Evolutionary conservation across 2,113 vertebrate species (phyloP), one percentile per base, ranked within the genome.

Genomic region (Amphiprion percula): DNA sequence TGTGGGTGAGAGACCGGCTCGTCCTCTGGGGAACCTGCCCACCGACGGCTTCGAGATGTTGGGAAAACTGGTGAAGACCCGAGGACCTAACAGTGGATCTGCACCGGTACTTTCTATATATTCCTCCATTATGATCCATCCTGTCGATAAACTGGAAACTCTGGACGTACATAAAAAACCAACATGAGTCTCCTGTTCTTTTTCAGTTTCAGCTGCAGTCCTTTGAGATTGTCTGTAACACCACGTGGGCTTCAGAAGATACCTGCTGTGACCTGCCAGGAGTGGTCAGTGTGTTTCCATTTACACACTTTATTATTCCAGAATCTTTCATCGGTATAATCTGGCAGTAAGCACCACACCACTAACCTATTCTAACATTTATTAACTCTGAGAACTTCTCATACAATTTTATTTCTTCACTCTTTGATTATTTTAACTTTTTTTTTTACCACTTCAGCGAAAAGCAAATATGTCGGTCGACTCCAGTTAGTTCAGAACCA

Each of bases 261-360:
- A 90, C 80, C 60, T 99, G 98, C 91, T 99, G 97, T 9, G 96
- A 99, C 72, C 94, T 99, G 79, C 97, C 97, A 5, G 95, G 94
- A 0, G 68, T 89, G 95, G 97, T 98, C 85, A 95, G 94, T 87
- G 50, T 59, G 0, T 28, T 24, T 0, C 3, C 53, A 1, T 71
- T 64, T 26, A 26, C 33, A 62, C 33, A 19, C 16, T 64, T 26
- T 64, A 16, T 54, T 67, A 14, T 19, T 26, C 3, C 26, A 26
- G 26, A 26, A 26, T 26, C 26, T 2, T 26, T 26, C 26, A 26
- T 26, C 26, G 3, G 26, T 26, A 2, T 21, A 21, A 21, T 21
- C 21, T 21, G 21, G 21, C 21, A 21, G 21, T 21, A 21, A 21
- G 21, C 21, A 21, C 21, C 21, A 21, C 21, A 21, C 21, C 21